A percentile compares a stretch with the other conserved stretches of the same genome.
These are phyloP conservation scores for Heliconius hermathena DNA, from an alignment of 1,140 invertebrate genomes.

Conservation along the genomic window DNA sequence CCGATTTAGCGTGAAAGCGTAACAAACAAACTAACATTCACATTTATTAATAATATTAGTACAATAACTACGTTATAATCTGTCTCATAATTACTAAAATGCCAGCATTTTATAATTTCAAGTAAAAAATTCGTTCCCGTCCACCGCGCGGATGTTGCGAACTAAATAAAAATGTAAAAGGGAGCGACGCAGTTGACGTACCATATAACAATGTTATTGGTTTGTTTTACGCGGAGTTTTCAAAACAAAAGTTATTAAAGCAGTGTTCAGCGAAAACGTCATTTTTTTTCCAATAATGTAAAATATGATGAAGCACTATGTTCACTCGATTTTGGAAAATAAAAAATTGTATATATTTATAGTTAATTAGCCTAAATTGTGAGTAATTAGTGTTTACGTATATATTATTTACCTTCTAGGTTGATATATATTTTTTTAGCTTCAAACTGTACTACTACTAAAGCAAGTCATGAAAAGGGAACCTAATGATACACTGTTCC, in stretches of 20 bases:
- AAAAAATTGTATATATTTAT: background rate
- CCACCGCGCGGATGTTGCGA: background rate
- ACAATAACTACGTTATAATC: background rate
- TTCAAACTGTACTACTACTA: too few relatives aligned
- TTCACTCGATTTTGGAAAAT: background rate
- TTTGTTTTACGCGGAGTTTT: background rate
- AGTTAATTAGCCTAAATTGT: too few relatives aligned
- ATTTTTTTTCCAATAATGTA: background rate
- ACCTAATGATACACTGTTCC: too few relatives aligned
- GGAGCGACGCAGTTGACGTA: background rate
- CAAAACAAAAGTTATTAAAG: conserved; percentile 1
- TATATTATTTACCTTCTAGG: too few relatives aligned
- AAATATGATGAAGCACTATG: background rate
- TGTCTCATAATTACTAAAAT: background rate
- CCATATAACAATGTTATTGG: conserved; percentile 6
- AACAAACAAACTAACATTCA: too few relatives aligned
- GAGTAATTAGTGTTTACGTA: too few relatives aligned
- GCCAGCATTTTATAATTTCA: conserved; percentile 1
- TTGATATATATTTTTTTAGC: background rate
- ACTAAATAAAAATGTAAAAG: conserved; percentile 11
- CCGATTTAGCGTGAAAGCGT: too few relatives aligned
- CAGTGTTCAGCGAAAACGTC: background rate
- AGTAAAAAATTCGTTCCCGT: background rate
- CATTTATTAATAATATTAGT: too few relatives aligned
- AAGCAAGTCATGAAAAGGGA: too few relatives aligned